phyloP scores from a whole-genome alignment of 2,888 invertebrate genomes.

The Dolichopus griseipennis region DNA sequence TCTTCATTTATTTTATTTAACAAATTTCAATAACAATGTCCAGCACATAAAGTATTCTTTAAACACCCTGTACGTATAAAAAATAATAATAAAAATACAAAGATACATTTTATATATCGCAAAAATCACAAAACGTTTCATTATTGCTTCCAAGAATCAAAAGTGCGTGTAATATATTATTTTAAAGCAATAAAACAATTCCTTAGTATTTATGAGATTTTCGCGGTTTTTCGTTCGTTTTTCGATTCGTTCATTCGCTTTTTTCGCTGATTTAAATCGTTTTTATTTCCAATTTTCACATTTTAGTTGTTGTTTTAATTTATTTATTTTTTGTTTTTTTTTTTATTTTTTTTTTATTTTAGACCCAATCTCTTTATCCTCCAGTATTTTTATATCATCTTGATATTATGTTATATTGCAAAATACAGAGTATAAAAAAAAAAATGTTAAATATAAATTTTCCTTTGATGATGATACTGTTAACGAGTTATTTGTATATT shows the following conservation, averaged over 20 bases:
- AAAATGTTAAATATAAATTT: background rate
- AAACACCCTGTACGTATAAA: background rate
- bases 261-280: background rate
- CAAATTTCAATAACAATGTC: too few relatives aligned
- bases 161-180: slow-evolving; percentile 6
- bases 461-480: background rate
- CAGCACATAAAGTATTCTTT: too few relatives aligned
- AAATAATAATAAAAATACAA: background rate
- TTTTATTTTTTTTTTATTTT: background rate
- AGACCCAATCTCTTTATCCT: background rate
- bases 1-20: too few relatives aligned
- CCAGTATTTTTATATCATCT: background rate
- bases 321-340: background rate
- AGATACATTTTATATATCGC: background rate
- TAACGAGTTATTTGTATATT: background rate
- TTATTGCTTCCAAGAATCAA: background rate
- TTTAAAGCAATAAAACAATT: slow-evolving; percentile 1
- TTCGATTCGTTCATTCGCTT: too few relatives aligned
- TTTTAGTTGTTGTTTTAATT: background rate
- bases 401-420: too few relatives aligned
- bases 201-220: background rate
- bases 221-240: background rate
- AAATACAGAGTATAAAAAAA: too few relatives aligned
- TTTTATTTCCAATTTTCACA: background rate
- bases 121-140: slow-evolving; percentile 1